A percentile compares a stretch with the other conserved stretches of the same genome.
Conservation (phyloP, 2,797 vertebrate genomes). For the Forpus xanthops region DNA sequence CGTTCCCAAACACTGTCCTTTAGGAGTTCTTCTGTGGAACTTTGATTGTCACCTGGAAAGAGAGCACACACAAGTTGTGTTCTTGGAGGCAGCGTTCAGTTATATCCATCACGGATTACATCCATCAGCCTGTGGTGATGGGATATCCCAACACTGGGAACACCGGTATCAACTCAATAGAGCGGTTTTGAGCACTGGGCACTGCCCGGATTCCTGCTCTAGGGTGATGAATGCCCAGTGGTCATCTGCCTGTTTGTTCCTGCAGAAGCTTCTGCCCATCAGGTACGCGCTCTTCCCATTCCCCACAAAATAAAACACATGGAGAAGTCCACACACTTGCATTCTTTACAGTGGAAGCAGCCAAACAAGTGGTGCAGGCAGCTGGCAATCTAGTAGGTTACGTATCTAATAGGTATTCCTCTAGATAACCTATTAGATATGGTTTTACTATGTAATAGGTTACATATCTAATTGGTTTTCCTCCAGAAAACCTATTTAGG, state of each 20-base stretch:
- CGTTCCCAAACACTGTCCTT: background rate
- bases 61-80: background rate
- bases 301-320: background rate
- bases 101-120: background rate
- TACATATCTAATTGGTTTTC: too few relatives aligned
- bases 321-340: background rate
- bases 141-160: background rate
- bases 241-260: background rate
- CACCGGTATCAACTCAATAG: background rate
- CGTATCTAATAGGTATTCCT: too few relatives aligned
- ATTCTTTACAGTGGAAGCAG: background rate
- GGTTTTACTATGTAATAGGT: background rate
- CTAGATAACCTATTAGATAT: too few relatives aligned
- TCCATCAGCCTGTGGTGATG: accelerated
- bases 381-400: background rate
- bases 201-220: background rate
- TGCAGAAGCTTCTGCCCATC: background rate
- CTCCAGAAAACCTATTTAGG: too few relatives aligned
- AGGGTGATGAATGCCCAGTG: background rate
- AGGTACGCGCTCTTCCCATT: background rate
- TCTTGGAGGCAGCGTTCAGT: background rate
- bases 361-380: background rate
- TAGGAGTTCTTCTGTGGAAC: conserved; percentile 94
- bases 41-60: conserved; percentile 86
- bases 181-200: background rate